Evolutionary conservation across 1,140 invertebrate genomes (phyloP).

Genomic region (Magallana gigas): DNA sequence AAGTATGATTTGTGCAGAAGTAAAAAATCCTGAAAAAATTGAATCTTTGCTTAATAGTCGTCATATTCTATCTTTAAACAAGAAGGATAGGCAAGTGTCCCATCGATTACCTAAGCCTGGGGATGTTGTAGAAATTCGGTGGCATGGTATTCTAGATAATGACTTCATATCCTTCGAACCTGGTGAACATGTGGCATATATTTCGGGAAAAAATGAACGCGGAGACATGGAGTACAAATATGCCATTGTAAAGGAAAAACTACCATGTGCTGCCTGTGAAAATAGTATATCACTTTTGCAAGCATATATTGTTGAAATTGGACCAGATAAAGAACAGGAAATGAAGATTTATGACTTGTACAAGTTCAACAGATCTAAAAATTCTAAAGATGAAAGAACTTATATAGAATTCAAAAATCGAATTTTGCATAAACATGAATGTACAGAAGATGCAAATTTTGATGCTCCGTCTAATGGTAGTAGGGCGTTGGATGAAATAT

Average conservation of each 20-base stretch:
- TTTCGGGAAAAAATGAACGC: not conserved
- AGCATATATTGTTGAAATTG: not conserved
- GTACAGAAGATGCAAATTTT: constrained; percentile 18
- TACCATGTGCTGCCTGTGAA: not conserved
- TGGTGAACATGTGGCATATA: constrained; percentile 41
- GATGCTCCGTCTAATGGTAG: not conserved
- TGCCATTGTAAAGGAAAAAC: not conserved
- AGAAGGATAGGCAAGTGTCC: not conserved
- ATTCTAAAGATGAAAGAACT: not conserved
- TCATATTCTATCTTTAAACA: not conserved
- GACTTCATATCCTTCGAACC: constrained; percentile 32
- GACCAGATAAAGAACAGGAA: not conserved
- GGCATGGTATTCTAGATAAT: constrained; percentile 48
- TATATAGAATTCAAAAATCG: not conserved
- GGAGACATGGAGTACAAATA: not conserved
- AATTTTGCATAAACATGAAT: not conserved
- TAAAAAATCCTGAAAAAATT: not conserved
- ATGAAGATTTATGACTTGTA: not conserved
- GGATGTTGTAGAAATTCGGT: constrained; percentile 29
- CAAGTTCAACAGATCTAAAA: constrained; percentile 25
- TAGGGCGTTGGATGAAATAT: constrained; percentile 46
- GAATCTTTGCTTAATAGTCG: not conserved
- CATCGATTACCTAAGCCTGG: constrained; percentile 41
- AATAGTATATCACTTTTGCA: not conserved
- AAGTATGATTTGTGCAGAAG: not conserved